Evolutionary conservation across 2,113 vertebrate species (phyloP).

Genomic region (Paedocypris sp.): DNA sequence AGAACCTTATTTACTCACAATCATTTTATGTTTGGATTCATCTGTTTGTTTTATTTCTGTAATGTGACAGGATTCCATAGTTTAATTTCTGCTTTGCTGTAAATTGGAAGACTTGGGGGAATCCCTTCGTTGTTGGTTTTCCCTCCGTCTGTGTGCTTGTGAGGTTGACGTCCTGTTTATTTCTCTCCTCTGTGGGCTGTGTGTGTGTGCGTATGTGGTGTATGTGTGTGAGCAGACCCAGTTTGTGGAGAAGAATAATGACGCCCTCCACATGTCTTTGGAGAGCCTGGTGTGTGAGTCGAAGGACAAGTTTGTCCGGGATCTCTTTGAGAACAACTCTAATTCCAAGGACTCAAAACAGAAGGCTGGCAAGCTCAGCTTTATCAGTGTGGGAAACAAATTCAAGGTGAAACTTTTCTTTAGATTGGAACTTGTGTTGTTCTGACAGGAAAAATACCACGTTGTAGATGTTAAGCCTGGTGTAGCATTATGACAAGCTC

Average conservation of each 20-base stretch:
- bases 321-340: constrained; percentile 84
- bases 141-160: constrained; percentile 19
- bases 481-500: neutral
- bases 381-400: constrained; percentile 98
- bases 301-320: constrained; percentile 87
- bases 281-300: constrained; percentile 91
- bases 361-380: constrained; percentile 92
- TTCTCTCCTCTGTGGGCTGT: constrained; percentile 18
- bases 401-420: constrained; percentile 77
- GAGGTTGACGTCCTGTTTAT: constrained; percentile 46
- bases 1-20: constrained; percentile 22
- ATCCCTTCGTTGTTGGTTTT: constrained; percentile 1
- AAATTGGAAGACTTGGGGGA: neutral
- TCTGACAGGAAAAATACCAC: neutral
- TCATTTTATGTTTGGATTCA: neutral
- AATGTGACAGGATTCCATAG: neutral
- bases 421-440: neutral
- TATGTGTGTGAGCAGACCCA: constrained; percentile 68
- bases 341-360: constrained; percentile 87
- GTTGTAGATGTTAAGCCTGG: neutral
- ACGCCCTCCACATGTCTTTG: constrained; percentile 96
- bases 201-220: constrained; percentile 8
- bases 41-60: neutral
- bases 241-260: constrained; percentile 98
- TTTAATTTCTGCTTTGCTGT: neutral